Evolutionary conservation across 2,113 vertebrate genomes (phyloP).

Genomic region (Cynoglossus semilaevis): DNA sequence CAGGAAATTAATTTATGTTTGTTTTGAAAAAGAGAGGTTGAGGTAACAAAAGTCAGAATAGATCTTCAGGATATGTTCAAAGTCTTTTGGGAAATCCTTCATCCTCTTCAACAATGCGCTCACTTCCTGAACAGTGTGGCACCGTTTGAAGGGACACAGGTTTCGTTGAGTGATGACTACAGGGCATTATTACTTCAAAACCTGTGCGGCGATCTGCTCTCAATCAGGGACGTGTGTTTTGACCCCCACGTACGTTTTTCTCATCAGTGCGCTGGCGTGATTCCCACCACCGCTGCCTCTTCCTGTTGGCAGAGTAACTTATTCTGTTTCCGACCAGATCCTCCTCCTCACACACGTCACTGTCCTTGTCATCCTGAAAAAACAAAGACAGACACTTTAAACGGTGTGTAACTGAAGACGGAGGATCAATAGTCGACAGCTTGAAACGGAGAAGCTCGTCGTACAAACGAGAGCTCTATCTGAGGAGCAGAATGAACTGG

Average conservation of each 20-base stretch:
- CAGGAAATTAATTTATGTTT: neutral
- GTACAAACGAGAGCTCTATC: too few species aligned
- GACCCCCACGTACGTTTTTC: slow-evolving; percentile 82
- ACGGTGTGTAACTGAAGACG: neutral
- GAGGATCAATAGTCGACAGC: too few species aligned
- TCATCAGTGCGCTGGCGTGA: slow-evolving; percentile 88
- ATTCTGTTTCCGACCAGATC: slow-evolving; percentile 70
- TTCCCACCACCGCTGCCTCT: slow-evolving; percentile 87
- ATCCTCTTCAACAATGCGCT: too few species aligned
- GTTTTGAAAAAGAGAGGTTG: neutral
- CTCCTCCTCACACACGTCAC: slow-evolving; percentile 77
- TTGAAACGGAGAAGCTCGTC: too few species aligned
- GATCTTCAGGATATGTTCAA: too few species aligned
- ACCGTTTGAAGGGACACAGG: neutral
- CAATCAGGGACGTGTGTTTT: neutral
- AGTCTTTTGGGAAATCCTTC: too few species aligned
- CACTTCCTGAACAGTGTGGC: too few species aligned
- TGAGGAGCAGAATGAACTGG: too few species aligned
- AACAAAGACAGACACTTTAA: slow-evolving; percentile 40
- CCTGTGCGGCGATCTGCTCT: slow-evolving; percentile 7
- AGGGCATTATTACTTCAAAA: neutral
- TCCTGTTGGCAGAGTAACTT: slow-evolving; percentile 80
- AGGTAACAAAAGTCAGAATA: neutral
- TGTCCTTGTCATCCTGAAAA: slow-evolving; percentile 71
- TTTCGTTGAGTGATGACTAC: neutral